Percentiles rank a stretch among this genome's conserved stretches.
Conservation (phyloP, 2,113 vertebrate genomes). For the Dendrocopos noguchii region DNA sequence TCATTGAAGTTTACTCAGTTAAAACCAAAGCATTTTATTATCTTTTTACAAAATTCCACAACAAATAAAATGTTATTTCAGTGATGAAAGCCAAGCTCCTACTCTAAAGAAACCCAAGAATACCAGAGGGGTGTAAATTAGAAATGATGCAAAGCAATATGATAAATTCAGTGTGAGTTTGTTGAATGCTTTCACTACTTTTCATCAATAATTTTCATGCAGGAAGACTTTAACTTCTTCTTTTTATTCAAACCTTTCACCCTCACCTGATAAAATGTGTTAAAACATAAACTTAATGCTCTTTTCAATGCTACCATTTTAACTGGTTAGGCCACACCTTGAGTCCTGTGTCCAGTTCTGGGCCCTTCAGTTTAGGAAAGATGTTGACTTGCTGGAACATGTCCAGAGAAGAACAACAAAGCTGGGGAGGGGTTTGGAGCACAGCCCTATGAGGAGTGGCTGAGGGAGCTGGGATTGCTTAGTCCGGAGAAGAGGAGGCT, state of each 20-base stretch:
- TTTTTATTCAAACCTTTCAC: background rate
- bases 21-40: background rate
- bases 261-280: background rate
- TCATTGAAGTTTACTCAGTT: background rate
- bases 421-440: too few species aligned
- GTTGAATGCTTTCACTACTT: background rate
- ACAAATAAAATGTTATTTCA: background rate
- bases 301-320: background rate
- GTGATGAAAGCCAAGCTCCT: background rate
- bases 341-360: too few species aligned
- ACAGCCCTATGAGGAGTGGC: too few species aligned
- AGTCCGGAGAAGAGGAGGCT: too few species aligned
- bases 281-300: background rate
- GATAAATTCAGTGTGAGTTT: background rate
- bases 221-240: background rate
- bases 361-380: too few species aligned
- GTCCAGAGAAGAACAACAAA: too few species aligned
- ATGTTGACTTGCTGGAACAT: too few species aligned
- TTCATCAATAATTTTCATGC: background rate
- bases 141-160: background rate
- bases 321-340: too few species aligned
- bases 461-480: too few species aligned
- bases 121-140: accelerated
- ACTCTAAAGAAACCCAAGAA: background rate
- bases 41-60: background rate